phyloP scores from a whole-genome alignment of 35 echinoderm and acorn worm species.

The Heliocidaris erythrogramma region DNA sequence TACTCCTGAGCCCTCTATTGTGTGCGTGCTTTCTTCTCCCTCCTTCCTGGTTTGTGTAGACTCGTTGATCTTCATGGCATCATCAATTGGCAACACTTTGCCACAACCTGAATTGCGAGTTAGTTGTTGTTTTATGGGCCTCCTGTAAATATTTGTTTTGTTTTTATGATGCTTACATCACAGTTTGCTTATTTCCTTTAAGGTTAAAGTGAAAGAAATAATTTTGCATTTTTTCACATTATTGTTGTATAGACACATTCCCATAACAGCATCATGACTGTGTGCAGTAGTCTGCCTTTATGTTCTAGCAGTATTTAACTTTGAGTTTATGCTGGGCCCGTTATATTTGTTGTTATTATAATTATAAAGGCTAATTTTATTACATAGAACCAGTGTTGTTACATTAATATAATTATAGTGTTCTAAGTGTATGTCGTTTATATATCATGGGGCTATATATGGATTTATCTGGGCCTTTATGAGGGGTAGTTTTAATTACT shows the following conservation, averaged over 20 bases:
- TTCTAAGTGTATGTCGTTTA: too few species aligned
- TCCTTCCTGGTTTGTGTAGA: neutral
- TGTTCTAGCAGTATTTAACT: too few species aligned
- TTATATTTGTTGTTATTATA: too few species aligned
- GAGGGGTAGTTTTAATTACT: too few species aligned
- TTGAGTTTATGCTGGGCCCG: too few species aligned
- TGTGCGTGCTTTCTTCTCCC: neutral
- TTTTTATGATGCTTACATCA: neutral
- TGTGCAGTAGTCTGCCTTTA: too few species aligned
- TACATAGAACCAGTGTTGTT: too few species aligned
- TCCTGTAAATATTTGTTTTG: neutral
- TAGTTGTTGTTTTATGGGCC: neutral
- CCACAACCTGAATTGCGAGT: neutral
- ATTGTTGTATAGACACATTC: neutral
- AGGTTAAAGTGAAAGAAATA: neutral
- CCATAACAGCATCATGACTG: neutral
- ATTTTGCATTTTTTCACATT: too few species aligned
- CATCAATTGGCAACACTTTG: neutral
- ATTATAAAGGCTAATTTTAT: too few species aligned
- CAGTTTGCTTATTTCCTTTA: neutral
- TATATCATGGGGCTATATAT: too few species aligned
- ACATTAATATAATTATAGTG: too few species aligned
- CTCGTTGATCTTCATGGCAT: neutral
- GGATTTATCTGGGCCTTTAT: too few species aligned
- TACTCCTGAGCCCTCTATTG: conserved; percentile 15